A percentile compares a stretch with the other conserved stretches of the same genome.
Conservation (phyloP, 2,797 vertebrate species). For the Neosalanx taihuensis region DNA sequence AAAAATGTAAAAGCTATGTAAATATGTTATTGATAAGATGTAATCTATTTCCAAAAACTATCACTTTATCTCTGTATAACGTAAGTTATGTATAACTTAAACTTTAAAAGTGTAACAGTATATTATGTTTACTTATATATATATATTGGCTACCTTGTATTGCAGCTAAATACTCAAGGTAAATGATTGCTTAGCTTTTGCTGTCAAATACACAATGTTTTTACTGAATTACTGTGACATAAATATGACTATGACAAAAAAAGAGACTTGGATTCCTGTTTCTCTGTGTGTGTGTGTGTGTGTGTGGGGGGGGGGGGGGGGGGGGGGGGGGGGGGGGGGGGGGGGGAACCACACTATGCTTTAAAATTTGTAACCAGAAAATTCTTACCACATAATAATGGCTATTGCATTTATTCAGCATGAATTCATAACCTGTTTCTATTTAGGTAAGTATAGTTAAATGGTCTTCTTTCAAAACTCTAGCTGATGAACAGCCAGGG, state of each 20-base stretch:
- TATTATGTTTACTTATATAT: slow-evolving; percentile 62
- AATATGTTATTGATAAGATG: slow-evolving; percentile 44
- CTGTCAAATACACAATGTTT: not conserved
- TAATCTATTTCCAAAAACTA: slow-evolving; percentile 59
- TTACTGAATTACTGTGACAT: not conserved
- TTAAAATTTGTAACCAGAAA: no score
- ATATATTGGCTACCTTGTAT: slow-evolving; percentile 51
- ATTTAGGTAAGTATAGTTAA: no score
- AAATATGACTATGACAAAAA: not conserved
- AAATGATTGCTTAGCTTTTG: slow-evolving; percentile 17
- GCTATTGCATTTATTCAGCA: no score
- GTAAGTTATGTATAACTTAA: slow-evolving; percentile 50
- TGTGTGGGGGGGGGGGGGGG: no score
- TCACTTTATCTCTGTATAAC: slow-evolving; percentile 71
- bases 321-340: no score
- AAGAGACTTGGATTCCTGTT: not conserved
- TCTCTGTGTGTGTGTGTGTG: not conserved
- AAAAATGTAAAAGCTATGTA: slow-evolving; percentile 37
- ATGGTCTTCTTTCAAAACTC: no score
- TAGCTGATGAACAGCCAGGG: no score
- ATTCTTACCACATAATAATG: no score
- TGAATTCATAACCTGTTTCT: no score
- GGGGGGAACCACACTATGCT: no score
- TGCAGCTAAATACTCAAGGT: slow-evolving; percentile 36
- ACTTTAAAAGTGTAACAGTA: slow-evolving; percentile 57